Percentiles rank a stretch among this genome's conserved stretches.
Conservation (phyloP, 1,140 invertebrate species). For the Calosoma granatense region DNA sequence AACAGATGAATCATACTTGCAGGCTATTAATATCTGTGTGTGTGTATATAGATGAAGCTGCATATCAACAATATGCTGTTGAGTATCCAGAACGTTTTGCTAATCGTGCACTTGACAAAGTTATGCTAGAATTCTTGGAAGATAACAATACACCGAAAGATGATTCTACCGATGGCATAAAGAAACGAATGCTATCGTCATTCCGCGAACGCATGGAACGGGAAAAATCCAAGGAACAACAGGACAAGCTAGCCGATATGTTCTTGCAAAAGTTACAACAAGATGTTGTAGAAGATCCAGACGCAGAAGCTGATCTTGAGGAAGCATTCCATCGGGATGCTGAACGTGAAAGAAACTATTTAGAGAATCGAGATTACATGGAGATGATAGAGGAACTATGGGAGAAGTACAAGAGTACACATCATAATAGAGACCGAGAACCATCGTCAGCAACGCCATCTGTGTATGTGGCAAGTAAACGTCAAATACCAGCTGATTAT, state of each 20-base stretch:
- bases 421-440: conserved; percentile 14
- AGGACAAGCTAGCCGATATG: conserved; percentile 43
- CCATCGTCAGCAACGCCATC: background rate
- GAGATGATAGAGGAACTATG: conserved; percentile 44
- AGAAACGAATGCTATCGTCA: conserved; percentile 33
- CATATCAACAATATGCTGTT: background rate
- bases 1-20: background rate
- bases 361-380: conserved; percentile 42
- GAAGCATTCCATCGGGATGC: conserved; percentile 27
- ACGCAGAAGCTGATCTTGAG: conserved; percentile 29
- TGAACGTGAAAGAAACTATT: conserved; percentile 35
- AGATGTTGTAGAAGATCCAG: no score
- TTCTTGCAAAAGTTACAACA: conserved; percentile 43
- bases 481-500: conserved; percentile 20
- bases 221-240: conserved; percentile 34
- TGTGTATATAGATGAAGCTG: background rate
- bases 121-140: background rate
- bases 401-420: conserved; percentile 45
- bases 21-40: background rate
- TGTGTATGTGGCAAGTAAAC: conserved; percentile 11
- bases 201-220: conserved; percentile 38
- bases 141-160: background rate
- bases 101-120: background rate
- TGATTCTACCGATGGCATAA: conserved; percentile 12
- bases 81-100: background rate